Percentiles rank a stretch among this genome's conserved stretches.
phyloP scores from a whole-genome alignment of 2,797 vertebrate species.

The Neosilurus hyrtlii region DNA sequence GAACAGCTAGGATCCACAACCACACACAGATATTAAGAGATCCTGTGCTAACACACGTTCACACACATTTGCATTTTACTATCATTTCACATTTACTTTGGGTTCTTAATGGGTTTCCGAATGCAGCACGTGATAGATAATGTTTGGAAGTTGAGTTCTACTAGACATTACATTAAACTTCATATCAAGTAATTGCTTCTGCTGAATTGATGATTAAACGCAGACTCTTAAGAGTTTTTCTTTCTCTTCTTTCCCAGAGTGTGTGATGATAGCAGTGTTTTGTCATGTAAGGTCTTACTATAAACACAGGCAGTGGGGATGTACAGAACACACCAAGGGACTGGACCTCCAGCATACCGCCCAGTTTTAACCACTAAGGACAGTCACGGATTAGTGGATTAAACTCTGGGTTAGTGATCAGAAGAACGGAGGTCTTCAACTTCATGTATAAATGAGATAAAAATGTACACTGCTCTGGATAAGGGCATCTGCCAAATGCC shows the following conservation, averaged over 20 bases:
- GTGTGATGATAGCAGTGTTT: conserved; percentile 33
- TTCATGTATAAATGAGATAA: no score
- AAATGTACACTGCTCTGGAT: no score
- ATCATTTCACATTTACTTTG: conserved; percentile 62
- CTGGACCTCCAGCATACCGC: conserved; percentile 30
- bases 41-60: conserved; percentile 50
- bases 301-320: conserved; percentile 63
- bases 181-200: conserved; percentile 68
- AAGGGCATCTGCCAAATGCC: no score
- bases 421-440: no score
- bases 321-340: conserved; percentile 59
- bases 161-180: conserved; percentile 60
- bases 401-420: no score
- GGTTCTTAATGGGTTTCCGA: conserved; percentile 65
- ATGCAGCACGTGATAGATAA: conserved; percentile 69
- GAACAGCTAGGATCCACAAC: neutral
- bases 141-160: conserved; percentile 54
- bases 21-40: conserved; percentile 58
- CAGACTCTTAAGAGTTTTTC: conserved; percentile 51
- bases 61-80: conserved; percentile 64
- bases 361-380: conserved; percentile 35
- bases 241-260: conserved; percentile 25
- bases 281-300: conserved; percentile 28
- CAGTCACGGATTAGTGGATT: no score
- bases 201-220: conserved; percentile 67